Evolutionary conservation across 2,797 vertebrate species (phyloP).

Genomic region (Sebastes diploproa): DNA sequence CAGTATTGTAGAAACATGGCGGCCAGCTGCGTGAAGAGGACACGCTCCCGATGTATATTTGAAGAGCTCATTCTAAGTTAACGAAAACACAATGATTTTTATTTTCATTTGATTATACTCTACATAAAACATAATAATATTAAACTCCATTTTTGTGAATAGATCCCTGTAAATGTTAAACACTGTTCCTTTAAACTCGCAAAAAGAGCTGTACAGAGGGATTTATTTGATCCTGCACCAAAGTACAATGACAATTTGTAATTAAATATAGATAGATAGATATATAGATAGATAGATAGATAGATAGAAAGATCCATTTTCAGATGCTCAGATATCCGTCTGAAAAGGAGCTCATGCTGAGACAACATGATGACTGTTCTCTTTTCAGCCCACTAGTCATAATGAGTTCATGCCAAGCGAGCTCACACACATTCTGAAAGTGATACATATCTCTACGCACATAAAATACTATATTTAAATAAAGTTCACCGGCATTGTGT

Average conservation of each 20-base stretch:
- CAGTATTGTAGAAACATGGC: too few relatives aligned
- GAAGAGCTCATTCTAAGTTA: too few relatives aligned
- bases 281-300: not conserved
- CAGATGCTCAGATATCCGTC: not conserved
- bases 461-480: not conserved
- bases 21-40: too few relatives aligned
- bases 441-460: not conserved
- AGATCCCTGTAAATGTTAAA: too few relatives aligned
- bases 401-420: not conserved
- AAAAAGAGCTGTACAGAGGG: not conserved
- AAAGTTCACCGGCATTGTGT: not conserved
- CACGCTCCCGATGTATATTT: too few relatives aligned
- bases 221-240: not conserved
- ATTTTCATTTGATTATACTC: too few relatives aligned
- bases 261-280: not conserved
- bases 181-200: too few relatives aligned
- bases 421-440: not conserved
- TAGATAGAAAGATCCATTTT: not conserved
- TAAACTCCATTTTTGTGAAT: too few relatives aligned
- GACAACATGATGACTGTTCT: slow-evolving; percentile 1
- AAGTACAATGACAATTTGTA: not conserved
- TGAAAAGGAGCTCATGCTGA: slow-evolving; percentile 4
- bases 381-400: slow-evolving; percentile 11
- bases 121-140: too few relatives aligned
- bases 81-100: too few relatives aligned